Percentiles rank a stretch among this genome's conserved stretches.
phyloP scores from a whole-genome alignment of 2,888 invertebrate genomes.

The Eupithecia insigniata region DNA sequence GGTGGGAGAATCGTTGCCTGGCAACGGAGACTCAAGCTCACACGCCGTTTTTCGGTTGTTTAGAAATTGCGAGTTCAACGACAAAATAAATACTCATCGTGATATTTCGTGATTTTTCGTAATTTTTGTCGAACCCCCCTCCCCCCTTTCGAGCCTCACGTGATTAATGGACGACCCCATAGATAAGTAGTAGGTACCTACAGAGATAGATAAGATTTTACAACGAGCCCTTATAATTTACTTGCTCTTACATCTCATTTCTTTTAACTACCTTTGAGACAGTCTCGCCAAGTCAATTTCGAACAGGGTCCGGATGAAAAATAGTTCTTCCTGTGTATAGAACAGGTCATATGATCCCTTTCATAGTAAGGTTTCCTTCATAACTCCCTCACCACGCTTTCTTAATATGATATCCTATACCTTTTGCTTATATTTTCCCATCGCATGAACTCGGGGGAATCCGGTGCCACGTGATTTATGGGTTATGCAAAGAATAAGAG shows the following conservation, averaged over 20 bases:
- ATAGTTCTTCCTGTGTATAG: background rate
- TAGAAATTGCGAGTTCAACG: no score
- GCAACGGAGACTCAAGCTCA: no score
- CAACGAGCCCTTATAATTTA: background rate
- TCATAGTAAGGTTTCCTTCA: conserved; percentile 16
- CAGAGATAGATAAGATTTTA: background rate
- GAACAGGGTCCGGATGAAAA: conserved; percentile 18
- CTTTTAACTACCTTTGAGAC: background rate
- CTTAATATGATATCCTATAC: conserved; percentile 62
- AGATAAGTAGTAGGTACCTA: no score
- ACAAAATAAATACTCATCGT: no score
- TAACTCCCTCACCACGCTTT: conserved; percentile 58
- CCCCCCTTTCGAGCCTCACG: no score
- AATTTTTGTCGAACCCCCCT: no score
- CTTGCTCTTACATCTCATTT: conserved; percentile 1
- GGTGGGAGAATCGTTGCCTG: no score
- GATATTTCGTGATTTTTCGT: no score
- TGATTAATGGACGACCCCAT: no score
- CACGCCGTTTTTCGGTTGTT: no score
- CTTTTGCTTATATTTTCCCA: conserved; percentile 77
- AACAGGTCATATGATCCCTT: background rate
- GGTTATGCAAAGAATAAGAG: conserved; percentile 80
- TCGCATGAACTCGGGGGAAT: conserved; percentile 74
- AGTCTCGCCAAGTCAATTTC: background rate
- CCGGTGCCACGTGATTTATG: conserved; percentile 77